A percentile compares a stretch with the other conserved stretches of the same genome.
These are phyloP conservation scores for Quadroppia sp. DNA, from an alignment of 2,888 invertebrate species.

Conservation along the genomic window DNA sequence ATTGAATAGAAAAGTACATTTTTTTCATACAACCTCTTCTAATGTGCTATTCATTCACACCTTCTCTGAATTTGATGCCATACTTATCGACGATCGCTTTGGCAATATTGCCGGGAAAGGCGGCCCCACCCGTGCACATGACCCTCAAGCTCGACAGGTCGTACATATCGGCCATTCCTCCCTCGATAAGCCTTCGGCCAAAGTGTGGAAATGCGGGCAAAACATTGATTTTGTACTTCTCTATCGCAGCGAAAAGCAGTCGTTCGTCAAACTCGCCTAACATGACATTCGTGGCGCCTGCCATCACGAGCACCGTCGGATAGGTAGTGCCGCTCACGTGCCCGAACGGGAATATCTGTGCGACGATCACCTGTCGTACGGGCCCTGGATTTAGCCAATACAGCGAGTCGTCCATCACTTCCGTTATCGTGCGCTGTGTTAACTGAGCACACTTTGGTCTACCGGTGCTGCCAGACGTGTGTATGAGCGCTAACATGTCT, in stretches of 20 bases:
- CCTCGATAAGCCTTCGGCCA: neutral
- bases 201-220: neutral
- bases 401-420: neutral
- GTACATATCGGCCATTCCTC: neutral
- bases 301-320: no score
- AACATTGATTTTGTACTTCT: conserved; percentile 2
- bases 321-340: neutral
- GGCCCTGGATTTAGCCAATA: neutral
- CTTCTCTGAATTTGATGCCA: neutral
- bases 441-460: conserved; percentile 19
- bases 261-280: neutral
- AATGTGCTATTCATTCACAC: neutral
- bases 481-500: neutral
- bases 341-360: neutral
- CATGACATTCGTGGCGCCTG: no score
- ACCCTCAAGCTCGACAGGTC: neutral
- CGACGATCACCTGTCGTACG: no score
- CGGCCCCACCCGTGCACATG: neutral
- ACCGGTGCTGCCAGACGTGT: conserved; percentile 11
- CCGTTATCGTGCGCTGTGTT: no score
- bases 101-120: neutral
- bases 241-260: neutral
- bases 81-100: conserved; percentile 2
- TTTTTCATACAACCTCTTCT: neutral
- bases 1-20: neutral